Percentiles rank a stretch among this genome's conserved stretches.
Evolutionary conservation across 2,888 invertebrate genomes (phyloP).

Genomic region (Agonopterix alstromeriana): DNA sequence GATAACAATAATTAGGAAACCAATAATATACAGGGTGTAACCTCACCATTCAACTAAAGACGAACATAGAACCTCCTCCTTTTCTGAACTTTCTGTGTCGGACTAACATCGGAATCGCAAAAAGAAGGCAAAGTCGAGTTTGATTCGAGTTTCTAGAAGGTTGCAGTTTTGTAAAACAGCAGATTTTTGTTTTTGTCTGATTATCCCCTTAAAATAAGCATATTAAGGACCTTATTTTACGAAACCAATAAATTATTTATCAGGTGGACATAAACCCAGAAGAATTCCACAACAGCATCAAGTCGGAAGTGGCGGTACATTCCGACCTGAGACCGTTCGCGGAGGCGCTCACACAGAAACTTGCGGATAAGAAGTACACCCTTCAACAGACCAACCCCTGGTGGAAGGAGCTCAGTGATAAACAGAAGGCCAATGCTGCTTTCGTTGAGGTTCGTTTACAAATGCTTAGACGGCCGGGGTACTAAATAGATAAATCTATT

Average conservation of each 20-base stretch:
- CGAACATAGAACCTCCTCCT: no score
- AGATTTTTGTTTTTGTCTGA: no score
- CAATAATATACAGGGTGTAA: no score
- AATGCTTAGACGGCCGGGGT: background rate
- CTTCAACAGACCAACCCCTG: conserved; percentile 78
- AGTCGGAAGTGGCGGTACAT: conserved; percentile 86
- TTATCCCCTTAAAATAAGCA: no score
- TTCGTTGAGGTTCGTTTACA: conserved; percentile 76
- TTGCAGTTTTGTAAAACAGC: no score
- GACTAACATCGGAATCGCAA: no score
- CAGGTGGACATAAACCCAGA: conserved; percentile 92
- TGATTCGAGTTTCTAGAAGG: no score
- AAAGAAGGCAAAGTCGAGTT: no score
- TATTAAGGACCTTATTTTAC: background rate
- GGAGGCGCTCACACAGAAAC: conserved; percentile 76
- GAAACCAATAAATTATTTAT: background rate
- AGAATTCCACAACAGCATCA: conserved; percentile 94
- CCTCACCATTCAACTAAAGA: no score
- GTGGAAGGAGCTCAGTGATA: conserved; percentile 85
- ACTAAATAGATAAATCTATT: background rate
- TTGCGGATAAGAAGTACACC: conserved; percentile 77
- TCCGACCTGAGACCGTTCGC: conserved; percentile 89
- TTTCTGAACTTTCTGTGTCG: no score
- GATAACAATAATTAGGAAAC: no score
- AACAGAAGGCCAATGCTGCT: conserved; percentile 83